Percentiles rank a stretch among this genome's conserved stretches.
phyloP scores from a whole-genome alignment of 2,797 vertebrate genomes.

The Ptychadena robeensis region DNA sequence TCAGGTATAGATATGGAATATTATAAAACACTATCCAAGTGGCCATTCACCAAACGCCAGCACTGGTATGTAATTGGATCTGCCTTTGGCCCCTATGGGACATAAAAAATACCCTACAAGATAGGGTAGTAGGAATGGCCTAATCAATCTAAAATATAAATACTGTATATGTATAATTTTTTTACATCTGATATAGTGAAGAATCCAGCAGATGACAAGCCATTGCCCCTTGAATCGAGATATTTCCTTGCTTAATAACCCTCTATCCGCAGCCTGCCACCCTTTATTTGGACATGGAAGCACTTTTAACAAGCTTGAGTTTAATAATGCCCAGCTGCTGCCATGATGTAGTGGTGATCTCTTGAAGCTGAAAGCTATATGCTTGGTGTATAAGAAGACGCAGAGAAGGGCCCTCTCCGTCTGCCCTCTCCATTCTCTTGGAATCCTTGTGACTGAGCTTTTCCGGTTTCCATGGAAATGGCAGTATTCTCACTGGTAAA shows the following conservation, averaged over 20 bases:
- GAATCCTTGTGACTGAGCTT: conserved; percentile 64
- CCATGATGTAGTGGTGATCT: conserved; percentile 47
- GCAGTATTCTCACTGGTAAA: conserved; percentile 69
- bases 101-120: too few relatives aligned
- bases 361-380: conserved; percentile 51
- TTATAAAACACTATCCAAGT: too few relatives aligned
- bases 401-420: conserved; percentile 57
- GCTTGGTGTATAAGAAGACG: conserved; percentile 41
- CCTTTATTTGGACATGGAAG: conserved; percentile 2
- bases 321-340: conserved; percentile 53
- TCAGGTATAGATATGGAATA: too few relatives aligned
- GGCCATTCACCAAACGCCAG: too few relatives aligned
- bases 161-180: too few relatives aligned
- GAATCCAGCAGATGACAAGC: neutral
- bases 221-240: neutral
- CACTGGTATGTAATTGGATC: too few relatives aligned
- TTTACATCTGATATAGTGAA: too few relatives aligned
- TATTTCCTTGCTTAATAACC: neutral
- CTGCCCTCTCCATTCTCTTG: conserved; percentile 63
- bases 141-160: too few relatives aligned
- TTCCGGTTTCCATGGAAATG: conserved; percentile 73
- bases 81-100: too few relatives aligned
- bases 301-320: conserved; percentile 9
- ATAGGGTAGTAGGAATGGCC: too few relatives aligned
- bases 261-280: neutral